phyloP scores from a whole-genome alignment of 53 echinoderm and acorn worm species.

The Apostichopus leukothele region DNA sequence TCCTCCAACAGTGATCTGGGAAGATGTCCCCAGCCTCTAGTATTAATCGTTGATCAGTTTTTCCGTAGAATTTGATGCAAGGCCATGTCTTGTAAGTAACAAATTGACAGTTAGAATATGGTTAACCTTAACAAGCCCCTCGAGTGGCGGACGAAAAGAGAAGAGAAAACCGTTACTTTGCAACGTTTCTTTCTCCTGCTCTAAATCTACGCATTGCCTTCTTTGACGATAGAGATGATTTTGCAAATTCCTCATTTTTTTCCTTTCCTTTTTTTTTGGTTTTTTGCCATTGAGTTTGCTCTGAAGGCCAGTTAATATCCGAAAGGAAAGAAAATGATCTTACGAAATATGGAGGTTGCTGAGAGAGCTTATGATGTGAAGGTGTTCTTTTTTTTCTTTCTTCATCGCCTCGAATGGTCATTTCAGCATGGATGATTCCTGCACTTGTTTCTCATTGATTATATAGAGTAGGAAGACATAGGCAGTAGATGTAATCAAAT shows the following conservation, averaged over 20 bases:
- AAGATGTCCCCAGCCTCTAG: background rate
- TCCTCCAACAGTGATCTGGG: background rate
- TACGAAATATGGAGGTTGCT: too few relatives aligned
- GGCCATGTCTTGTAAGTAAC: conserved; percentile 5
- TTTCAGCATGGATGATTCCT: too few relatives aligned
- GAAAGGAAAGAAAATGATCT: background rate
- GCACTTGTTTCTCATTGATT: too few relatives aligned
- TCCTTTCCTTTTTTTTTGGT: background rate
- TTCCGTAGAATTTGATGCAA: background rate
- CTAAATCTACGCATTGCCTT: background rate
- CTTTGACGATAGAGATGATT: background rate
- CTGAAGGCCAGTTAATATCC: background rate
- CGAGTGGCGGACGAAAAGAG: background rate
- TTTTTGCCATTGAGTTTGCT: background rate
- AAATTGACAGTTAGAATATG: conserved; percentile 4
- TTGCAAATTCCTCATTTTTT: background rate
- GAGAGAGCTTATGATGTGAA: too few relatives aligned
- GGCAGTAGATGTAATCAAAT: too few relatives aligned
- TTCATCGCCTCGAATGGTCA: too few relatives aligned
- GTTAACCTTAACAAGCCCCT: conserved; percentile 3
- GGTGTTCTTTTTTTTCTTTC: too few relatives aligned
- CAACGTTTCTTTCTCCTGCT: background rate
- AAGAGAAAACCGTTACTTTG: background rate
- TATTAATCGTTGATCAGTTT: background rate
- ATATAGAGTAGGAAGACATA: too few relatives aligned